Evolutionary conservation across 1,140 invertebrate genomes (phyloP), one percentile per base, ranked within the genome.

Genomic region (Trichonephila clavipes): DNA sequence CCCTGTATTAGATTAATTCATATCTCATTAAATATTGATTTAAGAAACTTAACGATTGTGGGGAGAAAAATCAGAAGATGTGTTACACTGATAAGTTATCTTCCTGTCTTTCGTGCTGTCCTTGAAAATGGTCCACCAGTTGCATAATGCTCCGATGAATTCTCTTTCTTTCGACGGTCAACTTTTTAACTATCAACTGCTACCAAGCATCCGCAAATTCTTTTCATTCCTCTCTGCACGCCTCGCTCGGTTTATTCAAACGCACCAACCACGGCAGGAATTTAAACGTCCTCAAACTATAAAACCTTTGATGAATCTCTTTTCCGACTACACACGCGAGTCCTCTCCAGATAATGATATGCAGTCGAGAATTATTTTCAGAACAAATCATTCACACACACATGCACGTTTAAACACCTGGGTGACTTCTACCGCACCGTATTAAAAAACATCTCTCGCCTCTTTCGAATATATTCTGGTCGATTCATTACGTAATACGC

Each of bases 41-140:
- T 0, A 0, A 51, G 44, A 6, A 51, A 51, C 44, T 0, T 1
- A 51, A 51, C 8, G 44, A 51, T 3, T 51, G 8, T 0, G 8
- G 34, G 8, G 6, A 51, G 0, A 51, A 1, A 51, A 8, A 51
- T 51, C 5, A 51, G 2, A 51, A 10, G 6, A 51, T 51, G 8
- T 3, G 6, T 51, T 6, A 51, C n/a, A n/a, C n/a, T n/a, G n/a
- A n/a, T n/a, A n/a, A n/a, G n/a, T n/a, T 51, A 51, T 51, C 44
- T 51, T 51, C 2, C 44, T 5, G 44, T 51, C 44, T 8, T 51
- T 10, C 44, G 44, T 51, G 44, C 1, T 77, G 69, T 77, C 69
- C 69, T 77, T 77, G 69, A 77, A 77, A 77, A 77, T 77, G 69
- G 69, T 77, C 69, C 69, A 77, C 69, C 28, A 28, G 28, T 40